Evolutionary conservation across 2,113 vertebrate genomes (phyloP).

Genomic region (Tetraodon nigroviridis): DNA sequence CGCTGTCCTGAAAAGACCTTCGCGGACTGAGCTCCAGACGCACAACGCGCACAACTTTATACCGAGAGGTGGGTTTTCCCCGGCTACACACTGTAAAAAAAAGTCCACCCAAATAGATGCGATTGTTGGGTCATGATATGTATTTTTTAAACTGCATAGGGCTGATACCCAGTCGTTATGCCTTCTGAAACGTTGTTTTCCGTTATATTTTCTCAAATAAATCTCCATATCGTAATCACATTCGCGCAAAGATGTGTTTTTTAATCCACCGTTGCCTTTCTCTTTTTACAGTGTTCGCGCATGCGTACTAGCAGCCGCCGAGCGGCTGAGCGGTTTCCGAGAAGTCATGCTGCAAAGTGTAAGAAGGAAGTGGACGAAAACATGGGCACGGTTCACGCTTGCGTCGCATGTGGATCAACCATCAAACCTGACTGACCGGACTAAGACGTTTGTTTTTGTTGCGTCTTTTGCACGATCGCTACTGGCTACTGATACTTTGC

Average conservation of each 20-base stretch:
- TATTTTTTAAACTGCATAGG: no score
- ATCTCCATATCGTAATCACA: no score
- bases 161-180: no score
- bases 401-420: neutral
- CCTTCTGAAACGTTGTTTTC: no score
- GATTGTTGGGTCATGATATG: neutral
- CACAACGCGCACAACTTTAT: neutral
- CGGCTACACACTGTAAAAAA: conserved; percentile 16
- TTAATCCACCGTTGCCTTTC: neutral
- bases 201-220: no score
- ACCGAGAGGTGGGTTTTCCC: conserved; percentile 20
- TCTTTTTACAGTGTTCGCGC: conserved; percentile 38
- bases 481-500: no score
- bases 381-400: neutral
- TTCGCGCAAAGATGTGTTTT: neutral
- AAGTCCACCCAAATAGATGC: neutral
- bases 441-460: neutral
- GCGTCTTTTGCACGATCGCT: no score
- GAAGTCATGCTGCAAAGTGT: conserved; percentile 49
- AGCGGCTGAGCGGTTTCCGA: conserved; percentile 17
- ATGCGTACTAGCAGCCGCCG: conserved; percentile 8
- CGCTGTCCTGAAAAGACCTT: neutral
- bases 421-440: neutral
- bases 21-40: neutral
- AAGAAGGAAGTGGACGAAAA: conserved; percentile 46